A percentile compares a stretch with the other conserved stretches of the same genome.
These are phyloP conservation scores for Lepidurus apus DNA, from an alignment of 1,140 invertebrate species.

Conservation along the genomic window DNA sequence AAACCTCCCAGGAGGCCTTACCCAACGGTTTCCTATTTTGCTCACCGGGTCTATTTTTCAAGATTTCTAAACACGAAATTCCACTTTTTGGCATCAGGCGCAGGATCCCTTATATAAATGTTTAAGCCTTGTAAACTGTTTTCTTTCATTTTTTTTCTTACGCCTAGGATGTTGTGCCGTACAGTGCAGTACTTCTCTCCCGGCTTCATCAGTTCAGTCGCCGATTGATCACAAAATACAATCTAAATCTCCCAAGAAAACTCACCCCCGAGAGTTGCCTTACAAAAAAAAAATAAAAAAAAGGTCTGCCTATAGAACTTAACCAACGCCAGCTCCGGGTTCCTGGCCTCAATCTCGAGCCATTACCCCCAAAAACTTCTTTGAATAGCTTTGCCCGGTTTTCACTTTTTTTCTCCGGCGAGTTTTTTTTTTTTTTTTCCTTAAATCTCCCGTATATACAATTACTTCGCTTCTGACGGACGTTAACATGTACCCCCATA, in stretches of 20 bases:
- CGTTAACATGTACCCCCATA: background rate
- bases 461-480: background rate
- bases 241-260: background rate
- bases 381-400: background rate
- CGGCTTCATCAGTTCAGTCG: background rate
- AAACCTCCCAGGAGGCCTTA: constrained; percentile 9
- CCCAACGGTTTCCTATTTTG: constrained; percentile 1
- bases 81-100: constrained; percentile 8
- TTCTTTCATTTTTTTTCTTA: background rate
- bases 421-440: background rate
- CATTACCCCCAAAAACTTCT: background rate
- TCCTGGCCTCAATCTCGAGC: constrained; percentile 17
- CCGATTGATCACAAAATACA: background rate
- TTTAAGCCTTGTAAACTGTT: background rate
- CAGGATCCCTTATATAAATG: constrained; percentile 5
- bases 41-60: background rate
- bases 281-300: background rate
- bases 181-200: background rate
- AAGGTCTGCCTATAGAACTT: background rate
- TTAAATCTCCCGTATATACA: background rate
- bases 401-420: background rate
- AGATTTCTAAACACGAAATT: background rate
- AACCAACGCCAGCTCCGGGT: background rate
- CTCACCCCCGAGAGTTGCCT: background rate
- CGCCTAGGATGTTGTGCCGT: background rate